Percentiles rank a stretch among this genome's conserved stretches.
phyloP scores from a whole-genome alignment of 2,797 vertebrate species.

The Todus mexicanus region DNA sequence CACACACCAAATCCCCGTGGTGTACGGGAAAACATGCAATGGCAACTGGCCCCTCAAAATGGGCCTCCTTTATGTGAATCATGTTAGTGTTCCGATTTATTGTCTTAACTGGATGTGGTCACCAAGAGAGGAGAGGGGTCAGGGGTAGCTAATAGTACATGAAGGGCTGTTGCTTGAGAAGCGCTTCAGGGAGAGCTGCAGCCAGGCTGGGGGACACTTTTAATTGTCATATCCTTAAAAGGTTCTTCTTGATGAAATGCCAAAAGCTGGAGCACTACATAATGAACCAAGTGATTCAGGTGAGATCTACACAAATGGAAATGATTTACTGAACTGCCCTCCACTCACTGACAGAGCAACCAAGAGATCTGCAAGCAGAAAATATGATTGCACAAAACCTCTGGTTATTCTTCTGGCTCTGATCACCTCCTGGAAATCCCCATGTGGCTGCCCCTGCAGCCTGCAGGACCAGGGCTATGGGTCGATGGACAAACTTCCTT shows the following conservation, averaged over 20 bases:
- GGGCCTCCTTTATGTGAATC: not conserved
- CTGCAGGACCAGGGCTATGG: not conserved
- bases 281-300: not conserved
- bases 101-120: not conserved
- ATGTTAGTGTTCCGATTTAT: not conserved
- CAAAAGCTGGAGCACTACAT: not conserved
- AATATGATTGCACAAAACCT: not conserved
- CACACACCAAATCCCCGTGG: not conserved
- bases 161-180: not conserved
- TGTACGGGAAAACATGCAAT: not conserved
- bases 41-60: not conserved
- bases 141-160: not conserved
- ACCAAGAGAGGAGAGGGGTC: not conserved
- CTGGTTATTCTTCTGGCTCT: not conserved
- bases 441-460: accelerated
- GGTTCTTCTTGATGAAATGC: slow-evolving; percentile 9
- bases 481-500: not conserved
- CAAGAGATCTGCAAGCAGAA: not conserved
- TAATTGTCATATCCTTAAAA: not conserved
- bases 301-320: not conserved
- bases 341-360: not conserved
- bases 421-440: not conserved
- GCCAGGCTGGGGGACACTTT: not conserved
- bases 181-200: not conserved
- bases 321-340: not conserved